Evolutionary conservation across 2,888 invertebrate genomes (phyloP).

Genomic region (Troilus luridus): DNA sequence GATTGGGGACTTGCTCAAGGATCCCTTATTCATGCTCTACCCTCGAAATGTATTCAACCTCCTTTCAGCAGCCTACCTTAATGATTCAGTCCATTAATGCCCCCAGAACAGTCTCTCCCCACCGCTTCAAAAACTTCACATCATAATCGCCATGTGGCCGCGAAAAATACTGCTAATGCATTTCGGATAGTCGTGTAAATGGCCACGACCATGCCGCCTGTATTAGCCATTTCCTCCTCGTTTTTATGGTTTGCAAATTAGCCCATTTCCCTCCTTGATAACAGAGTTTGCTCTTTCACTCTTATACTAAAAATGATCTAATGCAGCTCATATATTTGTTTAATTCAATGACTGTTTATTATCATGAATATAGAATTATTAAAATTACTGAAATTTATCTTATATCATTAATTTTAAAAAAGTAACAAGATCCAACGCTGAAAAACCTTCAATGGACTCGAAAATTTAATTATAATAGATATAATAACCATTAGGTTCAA

Average conservation of each 20-base stretch:
- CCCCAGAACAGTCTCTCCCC: slow-evolving; percentile 8
- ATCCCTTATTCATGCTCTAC: neutral
- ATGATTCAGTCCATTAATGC: slow-evolving; percentile 40
- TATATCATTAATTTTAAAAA: too few species aligned
- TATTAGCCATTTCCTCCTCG: neutral
- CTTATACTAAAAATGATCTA: too few species aligned
- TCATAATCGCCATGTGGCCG: slow-evolving; percentile 28
- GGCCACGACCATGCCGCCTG: neutral
- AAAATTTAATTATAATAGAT: too few species aligned
- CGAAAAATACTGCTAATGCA: slow-evolving; percentile 34
- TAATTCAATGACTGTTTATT: too few species aligned
- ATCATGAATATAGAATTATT: too few species aligned
- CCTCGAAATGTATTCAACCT: slow-evolving; percentile 1
- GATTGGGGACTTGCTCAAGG: slow-evolving; percentile 35
- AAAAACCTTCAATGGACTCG: too few species aligned
- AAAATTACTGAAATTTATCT: too few species aligned
- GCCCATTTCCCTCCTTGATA: neutral
- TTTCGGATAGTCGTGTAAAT: slow-evolving; percentile 37
- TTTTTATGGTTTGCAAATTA: neutral
- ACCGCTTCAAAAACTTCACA: neutral
- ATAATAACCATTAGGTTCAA: too few species aligned
- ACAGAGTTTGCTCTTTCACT: neutral
- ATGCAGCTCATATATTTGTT: too few species aligned
- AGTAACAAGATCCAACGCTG: too few species aligned
- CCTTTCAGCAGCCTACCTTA: slow-evolving; percentile 6